Percentiles rank a stretch among this genome's conserved stretches.
Conservation (phyloP, 2,797 vertebrate genomes). For the Myotis findleyi region DNA sequence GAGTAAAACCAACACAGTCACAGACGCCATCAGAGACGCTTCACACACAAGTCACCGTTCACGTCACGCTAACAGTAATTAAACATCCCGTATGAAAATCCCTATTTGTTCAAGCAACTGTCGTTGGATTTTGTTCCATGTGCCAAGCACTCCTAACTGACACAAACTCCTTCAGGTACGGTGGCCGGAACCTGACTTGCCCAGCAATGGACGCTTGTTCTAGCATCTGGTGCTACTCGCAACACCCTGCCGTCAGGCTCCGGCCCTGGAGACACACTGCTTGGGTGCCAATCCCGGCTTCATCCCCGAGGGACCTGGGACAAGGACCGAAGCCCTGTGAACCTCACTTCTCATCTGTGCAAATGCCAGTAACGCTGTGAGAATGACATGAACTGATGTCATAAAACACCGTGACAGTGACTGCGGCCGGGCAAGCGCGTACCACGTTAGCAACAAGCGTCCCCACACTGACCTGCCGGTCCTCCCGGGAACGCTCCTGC, state of each 20-base stretch:
- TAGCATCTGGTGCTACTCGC: neutral
- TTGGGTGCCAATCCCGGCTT: neutral
- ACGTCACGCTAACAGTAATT: neutral
- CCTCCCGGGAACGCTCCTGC: fast-evolving
- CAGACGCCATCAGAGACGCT: neutral
- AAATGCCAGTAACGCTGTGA: fast-evolving
- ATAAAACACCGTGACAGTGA: neutral
- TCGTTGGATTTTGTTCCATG: neutral
- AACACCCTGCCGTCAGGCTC: neutral
- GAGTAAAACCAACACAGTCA: neutral
- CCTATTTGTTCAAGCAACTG: neutral
- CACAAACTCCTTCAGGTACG: neutral
- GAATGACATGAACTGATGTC: fast-evolving
- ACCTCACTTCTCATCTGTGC: neutral
- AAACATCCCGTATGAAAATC: neutral
- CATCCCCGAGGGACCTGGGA: neutral
- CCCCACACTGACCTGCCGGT: fast-evolving
- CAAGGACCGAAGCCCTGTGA: neutral
- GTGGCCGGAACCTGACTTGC: neutral
- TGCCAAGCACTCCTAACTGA: neutral
- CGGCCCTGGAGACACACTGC: neutral
- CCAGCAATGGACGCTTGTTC: neutral
- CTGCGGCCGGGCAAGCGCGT: neutral
- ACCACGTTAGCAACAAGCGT: fast-evolving
- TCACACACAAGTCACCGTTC: neutral